Evolutionary conservation across 2,888 invertebrate species (phyloP).

Genomic region (Macrosiphum euphorbiae): DNA sequence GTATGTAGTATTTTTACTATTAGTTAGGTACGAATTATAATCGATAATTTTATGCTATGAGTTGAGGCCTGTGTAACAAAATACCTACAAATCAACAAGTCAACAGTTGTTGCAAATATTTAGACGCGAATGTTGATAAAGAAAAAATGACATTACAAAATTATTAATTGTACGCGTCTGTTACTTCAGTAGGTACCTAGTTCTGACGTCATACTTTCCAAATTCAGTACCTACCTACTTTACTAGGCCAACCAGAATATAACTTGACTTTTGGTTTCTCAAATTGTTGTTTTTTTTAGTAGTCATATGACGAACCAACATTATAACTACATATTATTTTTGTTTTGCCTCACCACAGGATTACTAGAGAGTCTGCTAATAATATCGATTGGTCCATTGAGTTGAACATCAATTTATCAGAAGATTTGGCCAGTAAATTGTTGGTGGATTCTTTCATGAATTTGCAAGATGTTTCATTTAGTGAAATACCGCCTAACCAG

Average conservation of each 20-base stretch:
- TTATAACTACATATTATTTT: background rate
- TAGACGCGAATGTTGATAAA: background rate
- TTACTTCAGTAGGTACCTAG: background rate
- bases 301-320: background rate
- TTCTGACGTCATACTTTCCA: background rate
- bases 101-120: background rate
- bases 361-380: background rate
- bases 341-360: background rate
- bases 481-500: background rate
- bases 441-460: background rate
- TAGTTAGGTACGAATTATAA: too few relatives aligned
- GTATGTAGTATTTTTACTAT: too few relatives aligned
- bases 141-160: background rate
- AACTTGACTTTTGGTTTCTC: background rate
- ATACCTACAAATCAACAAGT: background rate
- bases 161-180: background rate
- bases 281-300: background rate
- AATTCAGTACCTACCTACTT: background rate
- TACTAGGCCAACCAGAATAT: background rate
- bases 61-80: background rate
- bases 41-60: background rate
- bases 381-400: background rate
- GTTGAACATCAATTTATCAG: background rate
- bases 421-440: background rate
- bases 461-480: background rate